Conservation (phyloP, 1,140 invertebrate genomes). For the Cyclargus thomasi region DNA sequence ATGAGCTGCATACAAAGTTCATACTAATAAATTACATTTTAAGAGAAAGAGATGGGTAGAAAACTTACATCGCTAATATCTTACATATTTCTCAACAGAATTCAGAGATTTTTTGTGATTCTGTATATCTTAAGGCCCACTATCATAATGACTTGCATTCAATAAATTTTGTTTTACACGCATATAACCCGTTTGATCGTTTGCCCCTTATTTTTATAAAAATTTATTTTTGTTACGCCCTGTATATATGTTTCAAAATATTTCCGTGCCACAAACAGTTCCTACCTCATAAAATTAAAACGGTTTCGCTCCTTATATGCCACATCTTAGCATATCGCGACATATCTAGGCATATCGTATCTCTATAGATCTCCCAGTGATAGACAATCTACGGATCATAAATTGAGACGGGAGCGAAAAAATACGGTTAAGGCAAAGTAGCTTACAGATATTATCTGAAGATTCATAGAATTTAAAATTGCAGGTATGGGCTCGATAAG, state of each 20-base stretch:
- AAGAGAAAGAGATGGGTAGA: no score
- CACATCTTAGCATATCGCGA: neutral
- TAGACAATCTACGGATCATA: neutral
- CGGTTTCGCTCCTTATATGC: constrained; percentile 1
- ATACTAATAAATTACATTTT: no score
- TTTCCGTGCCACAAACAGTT: neutral
- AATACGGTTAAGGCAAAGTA: neutral
- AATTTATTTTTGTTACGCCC: neutral
- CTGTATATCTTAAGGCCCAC: no score
- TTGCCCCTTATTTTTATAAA: no score
- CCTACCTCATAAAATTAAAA: constrained; percentile 10
- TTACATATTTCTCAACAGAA: no score
- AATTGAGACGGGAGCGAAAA: neutral
- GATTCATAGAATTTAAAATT: neutral
- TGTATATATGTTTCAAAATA: neutral
- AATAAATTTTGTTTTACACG: no score
- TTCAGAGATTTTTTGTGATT: no score
- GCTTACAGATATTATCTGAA: neutral
- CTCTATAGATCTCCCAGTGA: neutral
- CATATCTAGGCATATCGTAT: neutral
- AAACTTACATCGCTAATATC: no score
- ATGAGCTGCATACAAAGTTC: no score
- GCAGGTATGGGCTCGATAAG: neutral
- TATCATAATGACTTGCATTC: no score
- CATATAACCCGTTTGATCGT: no score